Evolutionary conservation across 2,797 vertebrate species (phyloP), one percentile per base, ranked within the genome.

Genomic region (Miichthys miiuy): DNA sequence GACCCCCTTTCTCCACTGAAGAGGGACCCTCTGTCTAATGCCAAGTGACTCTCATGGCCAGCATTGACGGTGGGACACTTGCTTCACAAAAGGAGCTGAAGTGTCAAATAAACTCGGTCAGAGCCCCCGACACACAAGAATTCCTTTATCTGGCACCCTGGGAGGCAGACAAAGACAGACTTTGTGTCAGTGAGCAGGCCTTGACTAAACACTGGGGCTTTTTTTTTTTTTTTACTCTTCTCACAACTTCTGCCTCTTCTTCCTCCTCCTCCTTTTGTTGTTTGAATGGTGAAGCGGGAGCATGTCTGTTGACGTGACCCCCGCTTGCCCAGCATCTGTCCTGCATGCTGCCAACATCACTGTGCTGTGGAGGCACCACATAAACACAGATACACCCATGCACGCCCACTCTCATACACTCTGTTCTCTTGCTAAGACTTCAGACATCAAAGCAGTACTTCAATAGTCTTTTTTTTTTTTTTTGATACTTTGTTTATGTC

Each of bases 21-120:
- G 97, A 98, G 97, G 97, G 96, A 97, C 96, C 96, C 95, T 97
- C 96, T 98, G 96, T 97, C 97, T 95, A 94, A 94, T 92, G 96
- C 96, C 96, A 95, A 97, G 96, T 95, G 95, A 97, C 97, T 97
- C 97, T 97, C 96, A 95, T 95, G 97, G 96, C 95, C 91, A 94
- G 94, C 96, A 96, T 96, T 98, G 97, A 97, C 96, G 94, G 94
- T 88, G 94, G 93, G 96, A 95, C 96, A 96, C 96, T 97, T 95
- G 86, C 95, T 95, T 92, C 94, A 97, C 97, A 97, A 97, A 97
- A 96, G 96, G 94, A 74, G 93, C 95, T 93, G 94, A 96, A 97
- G 96, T 97, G 96, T 97, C 97, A 97, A 96, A 97, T 97, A 96
- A 97, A 97, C 96, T 96, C 94, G 83, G 95, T 95, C 94, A 94